Percentiles rank a stretch among this genome's conserved stretches.
phyloP scores from a whole-genome alignment of 2,113 vertebrate genomes.

The Gorsachius goisagi region DNA sequence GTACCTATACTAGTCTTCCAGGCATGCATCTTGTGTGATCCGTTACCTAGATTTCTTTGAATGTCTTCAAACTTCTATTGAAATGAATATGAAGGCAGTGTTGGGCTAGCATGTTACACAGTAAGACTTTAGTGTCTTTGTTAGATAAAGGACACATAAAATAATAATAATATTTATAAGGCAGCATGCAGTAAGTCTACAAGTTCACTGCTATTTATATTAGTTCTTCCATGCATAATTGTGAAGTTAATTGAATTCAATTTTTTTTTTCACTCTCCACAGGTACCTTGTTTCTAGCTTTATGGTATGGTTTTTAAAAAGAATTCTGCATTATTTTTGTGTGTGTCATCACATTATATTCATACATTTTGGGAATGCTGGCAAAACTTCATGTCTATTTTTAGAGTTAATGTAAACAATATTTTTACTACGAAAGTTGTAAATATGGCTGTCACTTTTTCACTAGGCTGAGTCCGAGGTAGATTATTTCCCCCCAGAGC shows the following conservation, averaged over 20 bases:
- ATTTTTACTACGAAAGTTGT: neutral
- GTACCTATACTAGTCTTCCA: neutral
- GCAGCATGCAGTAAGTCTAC: neutral
- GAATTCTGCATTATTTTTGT: neutral
- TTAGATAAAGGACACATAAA: neutral
- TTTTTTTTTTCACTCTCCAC: neutral
- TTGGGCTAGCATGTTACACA: neutral
- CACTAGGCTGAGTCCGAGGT: neutral
- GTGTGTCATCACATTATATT: neutral
- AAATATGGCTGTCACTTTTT: neutral
- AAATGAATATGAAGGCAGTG: neutral
- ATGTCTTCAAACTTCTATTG: neutral
- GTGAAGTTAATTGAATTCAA: neutral
- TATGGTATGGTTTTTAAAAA: neutral
- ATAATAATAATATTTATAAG: neutral
- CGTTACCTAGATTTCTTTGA: neutral
- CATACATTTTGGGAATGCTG: neutral
- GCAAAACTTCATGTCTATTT: neutral
- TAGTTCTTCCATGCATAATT: neutral
- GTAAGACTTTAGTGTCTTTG: neutral
- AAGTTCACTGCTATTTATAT: neutral
- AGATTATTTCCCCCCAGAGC: neutral
- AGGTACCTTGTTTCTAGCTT: neutral
- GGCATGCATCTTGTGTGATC: accelerated
- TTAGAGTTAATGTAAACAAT: neutral